Base-by-base conservation (phyloP, 2,888 invertebrate species). In the Nemotelus pantherinus region DNA sequence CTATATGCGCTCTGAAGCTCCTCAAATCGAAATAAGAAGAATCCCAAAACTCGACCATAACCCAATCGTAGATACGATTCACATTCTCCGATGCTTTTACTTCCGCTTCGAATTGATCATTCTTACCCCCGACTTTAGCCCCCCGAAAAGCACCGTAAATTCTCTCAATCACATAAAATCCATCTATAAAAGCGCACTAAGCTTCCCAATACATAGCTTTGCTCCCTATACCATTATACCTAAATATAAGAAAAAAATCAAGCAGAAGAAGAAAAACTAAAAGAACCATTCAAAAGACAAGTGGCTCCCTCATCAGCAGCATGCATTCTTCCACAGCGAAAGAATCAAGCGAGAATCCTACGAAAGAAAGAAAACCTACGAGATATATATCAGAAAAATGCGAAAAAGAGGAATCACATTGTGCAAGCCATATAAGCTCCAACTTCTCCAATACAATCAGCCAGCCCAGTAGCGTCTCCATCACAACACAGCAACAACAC, bases 121-220 rank as follows among this genome's bases (percentile, higher is more conserved):
- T 25, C 25, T 25, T 70, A 55, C 55, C 41, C 50, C 50, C 68
- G n/a, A 58, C 39, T 43, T 7, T 9, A 65, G 6, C 70, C 25
- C 7, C 7, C 55, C 48, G 48, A 58, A 39, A 39, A 60, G 41
- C 43, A 70, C 60, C 60, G 63, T 74, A 63, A 70, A 70, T 70
- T 70, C 70, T 77, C 79, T 25, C 79, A 79, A 79, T 79, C 79
- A 79, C 79, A 77, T 77, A 79, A 79, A 79, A 79, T 79, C 79
- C 72, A 78, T 78, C 78, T 77, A 79, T 79, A 79, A 79, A 79
- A 74, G 74, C 25, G 25, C 74, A 60, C 48, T 60, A 60, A 74
- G 47, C 60, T 74, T 45, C 76, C 50, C 63, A 72, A 71, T 58
- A 70, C 64, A 65, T 55, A 53, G 25, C 25, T 25, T 25, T 25